Base-by-base conservation (phyloP, 2,113 vertebrate genomes). In the Danionella cerebrum region DNA sequence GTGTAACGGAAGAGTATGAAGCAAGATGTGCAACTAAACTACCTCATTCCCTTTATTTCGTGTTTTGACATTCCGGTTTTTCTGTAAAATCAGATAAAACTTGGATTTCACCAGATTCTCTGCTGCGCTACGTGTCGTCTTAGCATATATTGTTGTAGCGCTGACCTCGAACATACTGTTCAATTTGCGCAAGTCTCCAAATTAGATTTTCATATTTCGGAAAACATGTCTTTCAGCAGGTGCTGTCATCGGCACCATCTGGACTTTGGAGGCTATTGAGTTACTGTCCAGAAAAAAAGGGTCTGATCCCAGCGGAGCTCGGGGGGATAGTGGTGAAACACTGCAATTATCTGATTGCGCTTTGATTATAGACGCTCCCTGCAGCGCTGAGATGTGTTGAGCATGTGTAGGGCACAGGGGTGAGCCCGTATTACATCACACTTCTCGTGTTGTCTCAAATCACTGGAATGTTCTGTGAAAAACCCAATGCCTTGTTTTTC, bases 341-440 rank as follows among this genome's bases (percentile, higher is more conserved):
- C 79, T 70, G 78, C 83, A 87, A 86, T 85, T 86, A 86, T 78
- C 80, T 84, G 84, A 87, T 87, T 86, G 84, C 80, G 73, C 77
- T 84, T 86, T 88, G 85, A 87, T 87, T 88, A 86, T 77, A 52
- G 68, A 79, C 76, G 38, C 84, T 76, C 77, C 73, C 75, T 64
- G 75, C 75, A 77, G 84, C 84, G 81, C 77, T 84, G 78, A 68
- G 83, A 83, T 77, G 79, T 73, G 72, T 83, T 79, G 75, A 74
- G 75, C 73, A 69, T 81, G 81, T 70, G 72, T 39, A 68, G 74
- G 77, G 76, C 82, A 69, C 73, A 74, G 60, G 82, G 81, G 76
- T 48, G 80, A 31, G 76, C 78, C 79, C 71, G 78, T 69, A 62
- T 73, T 76, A 75, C 63, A 69, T 38, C 45, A 39, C 25, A 53